Evolutionary conservation across 2,797 vertebrate species (phyloP).

Genomic region (Gobionotothen gibberifrons): DNA sequence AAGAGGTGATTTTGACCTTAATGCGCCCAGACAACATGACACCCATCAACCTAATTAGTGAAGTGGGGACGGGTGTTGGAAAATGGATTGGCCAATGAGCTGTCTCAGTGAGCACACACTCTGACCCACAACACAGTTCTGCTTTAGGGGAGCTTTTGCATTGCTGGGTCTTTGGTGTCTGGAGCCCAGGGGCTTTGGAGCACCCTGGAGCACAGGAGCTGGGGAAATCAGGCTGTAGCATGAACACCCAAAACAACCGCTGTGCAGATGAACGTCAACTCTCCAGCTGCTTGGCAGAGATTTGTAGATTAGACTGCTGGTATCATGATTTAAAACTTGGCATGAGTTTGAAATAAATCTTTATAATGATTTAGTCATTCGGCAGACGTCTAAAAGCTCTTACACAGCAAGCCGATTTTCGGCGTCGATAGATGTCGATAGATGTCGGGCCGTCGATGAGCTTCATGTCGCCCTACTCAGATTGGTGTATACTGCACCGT

Average conservation of each 20-base stretch:
- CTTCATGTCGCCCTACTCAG: too few species aligned
- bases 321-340: background rate
- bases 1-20: conserved; percentile 54
- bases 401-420: too few species aligned
- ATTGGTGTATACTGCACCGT: too few species aligned
- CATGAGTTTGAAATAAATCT: background rate
- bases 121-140: conserved; percentile 44
- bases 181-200: conserved; percentile 39
- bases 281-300: background rate
- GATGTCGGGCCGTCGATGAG: too few species aligned
- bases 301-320: background rate
- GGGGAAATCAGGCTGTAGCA: conserved; percentile 6
- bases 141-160: conserved; percentile 38
- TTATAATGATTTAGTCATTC: background rate
- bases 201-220: conserved; percentile 8
- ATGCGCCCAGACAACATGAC: conserved; percentile 62
- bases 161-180: conserved; percentile 41
- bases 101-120: conserved; percentile 3
- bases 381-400: background rate
- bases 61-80: conserved; percentile 24
- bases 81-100: conserved; percentile 35
- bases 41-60: conserved; percentile 71
- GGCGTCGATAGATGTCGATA: too few species aligned
- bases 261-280: conserved; percentile 6
- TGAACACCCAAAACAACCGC: conserved; percentile 3